Evolutionary conservation across 1,140 invertebrate genomes (phyloP), one percentile per base, ranked within the genome.

Genomic region (Drosophila littoralis): DNA sequence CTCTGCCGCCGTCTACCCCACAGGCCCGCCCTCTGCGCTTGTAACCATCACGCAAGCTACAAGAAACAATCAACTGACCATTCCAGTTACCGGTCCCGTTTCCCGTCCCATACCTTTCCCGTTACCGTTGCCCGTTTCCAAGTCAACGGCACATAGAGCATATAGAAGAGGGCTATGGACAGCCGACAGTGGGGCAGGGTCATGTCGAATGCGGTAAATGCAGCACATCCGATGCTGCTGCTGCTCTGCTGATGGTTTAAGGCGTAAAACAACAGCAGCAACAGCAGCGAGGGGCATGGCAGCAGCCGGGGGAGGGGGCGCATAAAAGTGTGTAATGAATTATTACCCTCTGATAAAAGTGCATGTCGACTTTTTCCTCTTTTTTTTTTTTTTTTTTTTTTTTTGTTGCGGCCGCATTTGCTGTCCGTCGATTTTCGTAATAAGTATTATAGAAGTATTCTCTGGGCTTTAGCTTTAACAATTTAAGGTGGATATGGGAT

Each of bases 281-380:
- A 8, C 28, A 42, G 75, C 61, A 61, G 33, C 12, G 54, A 7
- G 63, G 46, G 51, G 35, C 45, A 43, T 33, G n/a, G 15, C 36
- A 40, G 33, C 32, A 45, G 43, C 13, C 35, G 33, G 6, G 17
- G 33, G 50, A 60, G 43, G 45, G 46, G 59, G 51, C 50, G 66
- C 52, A 74, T 74, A 89, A 82, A 90, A 75, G 81, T 86, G 85
- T 85, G 85, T 90, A 90, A 90, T 90, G 85, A 90, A 90, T 90
- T 90, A 90, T 90, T 90, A 81, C 85, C 73, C 73, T 90, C 79
- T 57, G 85, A 90, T 90, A 90, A 90, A 90, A 90, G 73, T 81
- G 86, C 86, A 82, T 77, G 84, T 81, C 75, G 81, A 72, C 68
- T 71, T 84, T 69, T 72, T 78, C 46, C 55, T 13, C 54, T 58